Percentiles rank a stretch among this genome's conserved stretches.
Evolutionary conservation across 2,113 vertebrate species (phyloP).

Genomic region (Pteronura brasiliensis): DNA sequence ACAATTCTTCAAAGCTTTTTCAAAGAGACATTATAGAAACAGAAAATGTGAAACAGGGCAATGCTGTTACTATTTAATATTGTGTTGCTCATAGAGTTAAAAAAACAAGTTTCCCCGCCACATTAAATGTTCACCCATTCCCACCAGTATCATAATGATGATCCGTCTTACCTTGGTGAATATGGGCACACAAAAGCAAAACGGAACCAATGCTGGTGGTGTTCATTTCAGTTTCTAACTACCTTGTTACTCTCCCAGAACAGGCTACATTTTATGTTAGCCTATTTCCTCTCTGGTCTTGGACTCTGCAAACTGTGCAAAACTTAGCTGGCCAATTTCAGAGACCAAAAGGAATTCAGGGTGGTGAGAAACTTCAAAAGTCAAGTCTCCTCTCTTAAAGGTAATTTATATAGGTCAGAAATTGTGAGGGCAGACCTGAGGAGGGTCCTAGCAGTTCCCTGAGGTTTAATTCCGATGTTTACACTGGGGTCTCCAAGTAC

Average conservation of each 20-base stretch:
- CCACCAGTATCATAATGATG: neutral
- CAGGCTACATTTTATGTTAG: slow-evolving; percentile 45
- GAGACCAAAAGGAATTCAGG: neutral
- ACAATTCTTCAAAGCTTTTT: neutral
- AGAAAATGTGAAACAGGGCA: neutral
- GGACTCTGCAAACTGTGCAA: neutral
- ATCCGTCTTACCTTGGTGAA: neutral
- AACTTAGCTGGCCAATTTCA: slow-evolving; percentile 2
- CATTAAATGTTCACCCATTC: neutral
- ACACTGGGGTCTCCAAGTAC: neutral
- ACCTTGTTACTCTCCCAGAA: slow-evolving; percentile 29
- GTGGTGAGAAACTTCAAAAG: slow-evolving; percentile 19
- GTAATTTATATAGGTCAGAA: neutral
- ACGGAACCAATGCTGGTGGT: neutral
- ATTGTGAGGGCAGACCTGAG: neutral
- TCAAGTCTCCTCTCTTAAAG: neutral
- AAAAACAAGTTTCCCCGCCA: neutral
- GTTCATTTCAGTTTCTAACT: slow-evolving; percentile 37
- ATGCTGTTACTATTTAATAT: slow-evolving; percentile 17
- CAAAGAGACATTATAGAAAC: neutral
- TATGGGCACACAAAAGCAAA: neutral
- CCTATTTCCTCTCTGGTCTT: slow-evolving; percentile 39
- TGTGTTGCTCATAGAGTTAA: neutral
- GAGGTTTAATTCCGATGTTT: neutral
- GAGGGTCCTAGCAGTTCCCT: neutral